A percentile compares a stretch with the other conserved stretches of the same genome.
Evolutionary conservation across 2,113 vertebrate species (phyloP).

Genomic region (Pelecanoides urinatrix): DNA sequence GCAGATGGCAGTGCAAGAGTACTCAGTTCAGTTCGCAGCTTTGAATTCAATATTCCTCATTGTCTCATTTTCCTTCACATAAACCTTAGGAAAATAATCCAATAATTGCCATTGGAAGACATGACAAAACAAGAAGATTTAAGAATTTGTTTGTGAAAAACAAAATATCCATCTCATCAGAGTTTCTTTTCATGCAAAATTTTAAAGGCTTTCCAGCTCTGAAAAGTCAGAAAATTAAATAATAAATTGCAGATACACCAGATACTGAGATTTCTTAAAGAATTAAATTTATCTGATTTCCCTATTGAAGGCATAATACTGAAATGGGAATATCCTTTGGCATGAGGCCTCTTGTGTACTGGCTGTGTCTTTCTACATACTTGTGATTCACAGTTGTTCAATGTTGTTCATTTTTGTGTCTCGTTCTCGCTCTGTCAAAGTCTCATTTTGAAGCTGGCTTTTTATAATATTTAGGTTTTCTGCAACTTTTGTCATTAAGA

Average conservation of each 20-base stretch:
- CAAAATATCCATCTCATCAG: background rate
- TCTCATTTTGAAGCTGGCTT: conserved; percentile 11
- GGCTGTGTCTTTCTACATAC: background rate
- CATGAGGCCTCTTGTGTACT: background rate
- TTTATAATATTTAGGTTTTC: conserved; percentile 23
- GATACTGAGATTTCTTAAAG: background rate
- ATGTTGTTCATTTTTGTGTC: background rate
- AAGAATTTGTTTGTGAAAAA: background rate
- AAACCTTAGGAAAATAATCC: background rate
- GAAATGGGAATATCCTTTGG: background rate
- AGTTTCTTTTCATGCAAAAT: background rate
- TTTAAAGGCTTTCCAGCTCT: background rate
- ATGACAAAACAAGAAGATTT: background rate
- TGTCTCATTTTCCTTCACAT: background rate
- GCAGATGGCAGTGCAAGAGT: background rate
- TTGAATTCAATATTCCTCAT: background rate
- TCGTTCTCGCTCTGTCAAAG: background rate
- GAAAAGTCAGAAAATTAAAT: background rate
- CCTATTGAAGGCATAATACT: background rate
- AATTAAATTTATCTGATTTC: background rate
- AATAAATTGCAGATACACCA: background rate
- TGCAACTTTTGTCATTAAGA: conserved; percentile 12
- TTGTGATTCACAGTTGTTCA: background rate
- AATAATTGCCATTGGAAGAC: background rate
- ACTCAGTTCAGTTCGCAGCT: background rate